These are phyloP conservation scores for Melanostigma gelatinosum DNA, from an alignment of 2,113 vertebrate genomes.

Conservation along the genomic window DNA sequence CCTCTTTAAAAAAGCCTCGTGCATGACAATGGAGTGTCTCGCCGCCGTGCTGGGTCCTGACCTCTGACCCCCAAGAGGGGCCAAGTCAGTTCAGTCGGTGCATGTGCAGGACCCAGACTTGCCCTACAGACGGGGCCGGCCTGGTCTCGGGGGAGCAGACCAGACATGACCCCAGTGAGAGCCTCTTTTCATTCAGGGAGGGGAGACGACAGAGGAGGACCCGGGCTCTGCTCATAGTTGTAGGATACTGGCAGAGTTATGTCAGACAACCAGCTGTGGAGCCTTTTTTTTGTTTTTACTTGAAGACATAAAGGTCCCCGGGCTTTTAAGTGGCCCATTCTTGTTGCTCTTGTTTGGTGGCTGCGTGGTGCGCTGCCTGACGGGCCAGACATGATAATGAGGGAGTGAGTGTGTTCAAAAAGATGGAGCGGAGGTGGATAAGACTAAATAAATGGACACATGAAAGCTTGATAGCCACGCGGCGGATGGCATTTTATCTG, in stretches of 20 bases:
- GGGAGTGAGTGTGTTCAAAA: conserved; percentile 55
- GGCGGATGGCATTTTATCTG: conserved; percentile 46
- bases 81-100: no score
- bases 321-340: conserved; percentile 56
- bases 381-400: conserved; percentile 68
- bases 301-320: conserved; percentile 47
- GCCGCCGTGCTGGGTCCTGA: conserved; percentile 39
- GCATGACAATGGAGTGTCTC: conserved; percentile 68
- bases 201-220: conserved; percentile 38
- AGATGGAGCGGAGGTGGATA: conserved; percentile 48
- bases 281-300: conserved; percentile 36
- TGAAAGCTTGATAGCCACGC: conserved; percentile 54
- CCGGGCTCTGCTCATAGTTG: conserved; percentile 15
- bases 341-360: conserved; percentile 48
- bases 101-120: no score
- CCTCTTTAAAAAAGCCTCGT: conserved; percentile 44
- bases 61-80: conserved; percentile 69
- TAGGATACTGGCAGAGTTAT: conserved; percentile 4
- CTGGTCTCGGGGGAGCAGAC: conserved; percentile 82
- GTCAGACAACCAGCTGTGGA: conserved; percentile 56
- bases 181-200: conserved; percentile 69
- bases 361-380: conserved; percentile 53
- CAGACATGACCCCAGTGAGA: conserved; percentile 86
- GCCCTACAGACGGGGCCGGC: conserved; percentile 76
- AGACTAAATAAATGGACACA: conserved; percentile 56